These are phyloP conservation scores for Leptarthrus brevirostris DNA, from an alignment of 2,888 invertebrate species.

Conservation along the genomic window DNA sequence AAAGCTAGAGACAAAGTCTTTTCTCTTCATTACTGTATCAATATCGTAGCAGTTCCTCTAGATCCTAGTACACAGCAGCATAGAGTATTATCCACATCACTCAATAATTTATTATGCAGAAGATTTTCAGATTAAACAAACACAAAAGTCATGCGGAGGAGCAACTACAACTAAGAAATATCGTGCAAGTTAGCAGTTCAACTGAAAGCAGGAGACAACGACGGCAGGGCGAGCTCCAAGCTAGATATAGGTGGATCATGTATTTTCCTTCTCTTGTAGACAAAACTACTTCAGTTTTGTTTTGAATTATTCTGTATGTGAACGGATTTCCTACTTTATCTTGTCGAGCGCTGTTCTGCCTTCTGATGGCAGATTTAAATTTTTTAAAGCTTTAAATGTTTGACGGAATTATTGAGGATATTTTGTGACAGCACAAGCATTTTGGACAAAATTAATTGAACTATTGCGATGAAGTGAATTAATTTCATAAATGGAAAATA, in stretches of 20 bases:
- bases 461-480: no score
- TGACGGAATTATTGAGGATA: no score
- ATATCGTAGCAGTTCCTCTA: no score
- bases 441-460: no score
- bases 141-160: background rate
- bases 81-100: background rate
- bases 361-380: constrained; percentile 6
- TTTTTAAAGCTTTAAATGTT: background rate
- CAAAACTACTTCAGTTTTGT: constrained; percentile 5
- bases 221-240: background rate
- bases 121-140: constrained; percentile 8
- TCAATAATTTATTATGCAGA: constrained; percentile 14
- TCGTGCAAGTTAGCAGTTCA: background rate
- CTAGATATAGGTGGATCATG: background rate
- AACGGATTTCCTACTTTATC: constrained; percentile 2
- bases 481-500: no score
- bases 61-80: background rate
- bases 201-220: background rate
- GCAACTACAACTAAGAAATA: no score
- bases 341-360: background rate
- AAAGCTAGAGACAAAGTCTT: background rate
- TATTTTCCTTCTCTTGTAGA: background rate
- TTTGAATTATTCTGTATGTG: constrained; percentile 1
- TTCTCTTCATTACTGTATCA: background rate
- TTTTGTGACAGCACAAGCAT: no score